phyloP scores from a whole-genome alignment of 2,888 invertebrate genomes.

The Monopis laevigella region DNA sequence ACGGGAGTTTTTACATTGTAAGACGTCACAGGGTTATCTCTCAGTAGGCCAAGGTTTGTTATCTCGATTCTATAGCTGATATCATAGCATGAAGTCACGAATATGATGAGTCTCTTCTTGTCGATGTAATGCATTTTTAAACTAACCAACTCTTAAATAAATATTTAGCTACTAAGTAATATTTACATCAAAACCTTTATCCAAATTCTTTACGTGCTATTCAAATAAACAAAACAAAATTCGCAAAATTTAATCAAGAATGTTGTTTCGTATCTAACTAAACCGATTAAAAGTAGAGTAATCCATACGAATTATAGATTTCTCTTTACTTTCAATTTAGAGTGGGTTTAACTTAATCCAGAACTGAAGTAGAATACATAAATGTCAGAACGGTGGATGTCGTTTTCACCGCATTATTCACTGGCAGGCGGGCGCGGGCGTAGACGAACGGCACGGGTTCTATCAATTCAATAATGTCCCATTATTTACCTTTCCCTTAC shows the following conservation, averaged over 20 bases:
- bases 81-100: slow-evolving; percentile 25
- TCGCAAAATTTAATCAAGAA: background rate
- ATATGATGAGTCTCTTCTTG: background rate
- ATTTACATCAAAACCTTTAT: no score
- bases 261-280: background rate
- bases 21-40: slow-evolving; percentile 3
- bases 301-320: slow-evolving; percentile 1
- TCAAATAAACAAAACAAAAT: no score
- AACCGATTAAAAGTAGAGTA: background rate
- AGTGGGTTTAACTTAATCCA: background rate
- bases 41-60: slow-evolving; percentile 31
- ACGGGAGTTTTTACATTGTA: slow-evolving; percentile 8
- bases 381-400: background rate
- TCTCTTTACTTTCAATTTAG: slow-evolving; percentile 3
- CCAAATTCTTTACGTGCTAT: no score
- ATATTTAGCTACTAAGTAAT: no score
- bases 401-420: slow-evolving; percentile 9
- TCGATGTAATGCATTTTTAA: background rate
- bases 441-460: slow-evolving; percentile 9
- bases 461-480: slow-evolving; percentile 13
- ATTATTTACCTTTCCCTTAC: slow-evolving; percentile 31
- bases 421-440: background rate
- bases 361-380: background rate
- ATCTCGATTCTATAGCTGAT: slow-evolving; percentile 21
- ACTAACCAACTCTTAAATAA: no score